These are phyloP conservation scores for Rattus rattus DNA, from an alignment of 2,113 vertebrate species.

Conservation along the genomic window DNA sequence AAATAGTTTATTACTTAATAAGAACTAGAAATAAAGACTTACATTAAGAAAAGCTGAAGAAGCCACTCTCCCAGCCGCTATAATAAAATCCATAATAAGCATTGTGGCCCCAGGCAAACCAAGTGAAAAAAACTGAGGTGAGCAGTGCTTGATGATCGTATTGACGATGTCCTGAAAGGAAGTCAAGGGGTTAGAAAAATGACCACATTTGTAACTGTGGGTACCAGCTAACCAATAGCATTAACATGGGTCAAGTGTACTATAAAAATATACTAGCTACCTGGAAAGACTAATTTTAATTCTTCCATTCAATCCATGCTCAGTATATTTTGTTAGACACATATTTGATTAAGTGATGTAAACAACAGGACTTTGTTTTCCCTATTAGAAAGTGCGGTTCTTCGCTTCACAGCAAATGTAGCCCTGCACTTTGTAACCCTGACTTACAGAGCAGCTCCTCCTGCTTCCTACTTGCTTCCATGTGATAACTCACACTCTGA, in stretches of 20 bases:
- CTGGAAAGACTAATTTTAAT: conserved; percentile 54
- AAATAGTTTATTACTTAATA: conserved; percentile 37
- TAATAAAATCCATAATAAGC: conserved; percentile 98
- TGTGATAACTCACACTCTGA: not conserved
- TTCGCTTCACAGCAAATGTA: conserved; percentile 16
- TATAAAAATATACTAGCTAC: conserved; percentile 38
- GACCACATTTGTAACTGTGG: conserved; percentile 49
- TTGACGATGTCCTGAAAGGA: conserved; percentile 96
- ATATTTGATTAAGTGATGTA: not conserved
- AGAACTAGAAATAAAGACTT: conserved; percentile 82
- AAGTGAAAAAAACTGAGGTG: conserved; percentile 97
- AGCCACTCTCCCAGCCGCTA: conserved; percentile 96
- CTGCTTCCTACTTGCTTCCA: not conserved
- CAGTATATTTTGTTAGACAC: conserved; percentile 38
- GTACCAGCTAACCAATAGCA: conserved; percentile 60
- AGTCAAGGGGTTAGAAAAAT: conserved; percentile 65
- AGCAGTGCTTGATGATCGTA: conserved; percentile 99
- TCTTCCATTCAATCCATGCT: conserved; percentile 20
- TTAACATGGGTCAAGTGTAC: conserved; percentile 47
- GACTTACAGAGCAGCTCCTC: not conserved
- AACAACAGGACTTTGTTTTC: not conserved
- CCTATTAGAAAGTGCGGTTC: not conserved
- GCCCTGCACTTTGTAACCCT: not conserved
- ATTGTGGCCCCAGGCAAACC: conserved; percentile 98
- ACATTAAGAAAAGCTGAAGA: conserved; percentile 97